phyloP scores from a whole-genome alignment of 2,113 vertebrate species.

The Hymenochirus boettgeri region DNA sequence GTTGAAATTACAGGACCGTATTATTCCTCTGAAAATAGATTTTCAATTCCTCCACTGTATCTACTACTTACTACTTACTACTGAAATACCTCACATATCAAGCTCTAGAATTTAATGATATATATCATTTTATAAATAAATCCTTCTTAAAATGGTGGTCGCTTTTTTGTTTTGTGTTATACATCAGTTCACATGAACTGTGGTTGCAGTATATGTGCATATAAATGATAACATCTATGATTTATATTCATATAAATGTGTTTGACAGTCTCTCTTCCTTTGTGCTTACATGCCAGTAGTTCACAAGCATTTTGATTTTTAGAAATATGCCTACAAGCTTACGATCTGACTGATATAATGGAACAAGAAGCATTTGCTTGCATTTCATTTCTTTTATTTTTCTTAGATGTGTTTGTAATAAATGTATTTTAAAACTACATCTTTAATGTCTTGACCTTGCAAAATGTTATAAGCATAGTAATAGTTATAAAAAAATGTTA shows the following conservation, averaged over 20 bases:
- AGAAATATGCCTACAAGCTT: slow-evolving; percentile 2
- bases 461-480: background rate
- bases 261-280: background rate
- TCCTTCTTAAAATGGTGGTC: background rate
- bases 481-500: no score
- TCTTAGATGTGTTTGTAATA: background rate
- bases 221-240: background rate
- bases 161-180: background rate
- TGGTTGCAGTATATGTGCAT: background rate
- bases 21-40: no score
- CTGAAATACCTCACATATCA: no score
- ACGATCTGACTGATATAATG: background rate
- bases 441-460: background rate
- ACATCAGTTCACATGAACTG: background rate
- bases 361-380: background rate
- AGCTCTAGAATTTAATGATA: no score
- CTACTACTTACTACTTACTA: no score
- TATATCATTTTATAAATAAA: no score
- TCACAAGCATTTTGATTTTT: background rate
- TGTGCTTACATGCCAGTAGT: background rate
- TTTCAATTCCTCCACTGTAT: no score
- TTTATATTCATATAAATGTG: background rate
- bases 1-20: no score
- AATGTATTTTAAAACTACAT: background rate
- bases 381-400: background rate